These are phyloP conservation scores for Rhysida immarginata DNA, from an alignment of 1,140 invertebrate species.

Conservation along the genomic window DNA sequence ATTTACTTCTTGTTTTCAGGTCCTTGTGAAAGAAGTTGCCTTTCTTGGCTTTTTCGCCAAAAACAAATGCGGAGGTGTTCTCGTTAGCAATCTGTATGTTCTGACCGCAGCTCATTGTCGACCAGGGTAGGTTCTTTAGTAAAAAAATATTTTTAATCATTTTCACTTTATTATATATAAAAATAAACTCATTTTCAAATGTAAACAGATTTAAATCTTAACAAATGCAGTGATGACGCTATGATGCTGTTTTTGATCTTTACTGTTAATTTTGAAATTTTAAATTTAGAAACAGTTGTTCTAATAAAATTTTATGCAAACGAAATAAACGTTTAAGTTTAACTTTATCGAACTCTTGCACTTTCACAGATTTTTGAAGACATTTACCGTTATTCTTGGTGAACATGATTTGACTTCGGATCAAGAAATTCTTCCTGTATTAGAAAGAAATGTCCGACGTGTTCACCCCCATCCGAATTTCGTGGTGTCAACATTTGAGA, in stretches of 20 bases:
- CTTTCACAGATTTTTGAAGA: slow-evolving; percentile 79
- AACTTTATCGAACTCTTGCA: too few relatives aligned
- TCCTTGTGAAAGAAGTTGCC: slow-evolving; percentile 73
- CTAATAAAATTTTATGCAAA: too few relatives aligned
- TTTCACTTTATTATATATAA: too few relatives aligned
- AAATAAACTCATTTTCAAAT: too few relatives aligned
- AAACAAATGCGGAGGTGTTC: slow-evolving; percentile 85
- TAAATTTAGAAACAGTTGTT: too few relatives aligned
- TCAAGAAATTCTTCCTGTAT: slow-evolving; percentile 52
- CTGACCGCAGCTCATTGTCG: slow-evolving; percentile 82
- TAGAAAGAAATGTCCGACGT: slow-evolving; percentile 64
- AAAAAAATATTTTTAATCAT: too few relatives aligned
- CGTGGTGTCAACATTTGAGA: slow-evolving; percentile 76
- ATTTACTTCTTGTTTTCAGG: slow-evolving; percentile 11
- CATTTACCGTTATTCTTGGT: slow-evolving; percentile 73
- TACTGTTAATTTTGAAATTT: too few relatives aligned
- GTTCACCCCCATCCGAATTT: slow-evolving; percentile 79
- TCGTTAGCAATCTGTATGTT: slow-evolving; percentile 51
- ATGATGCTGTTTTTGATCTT: too few relatives aligned
- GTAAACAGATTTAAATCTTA: too few relatives aligned
- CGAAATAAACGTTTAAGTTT: too few relatives aligned
- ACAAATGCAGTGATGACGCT: too few relatives aligned
- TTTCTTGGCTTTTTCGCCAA: slow-evolving; percentile 89
- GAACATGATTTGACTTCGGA: slow-evolving; percentile 78
- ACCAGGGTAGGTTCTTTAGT: slow-evolving; percentile 51